A percentile compares a stretch with the other conserved stretches of the same genome.
phyloP scores from a whole-genome alignment of 2,888 invertebrate species.

The Pseudoips prasinana region DNA sequence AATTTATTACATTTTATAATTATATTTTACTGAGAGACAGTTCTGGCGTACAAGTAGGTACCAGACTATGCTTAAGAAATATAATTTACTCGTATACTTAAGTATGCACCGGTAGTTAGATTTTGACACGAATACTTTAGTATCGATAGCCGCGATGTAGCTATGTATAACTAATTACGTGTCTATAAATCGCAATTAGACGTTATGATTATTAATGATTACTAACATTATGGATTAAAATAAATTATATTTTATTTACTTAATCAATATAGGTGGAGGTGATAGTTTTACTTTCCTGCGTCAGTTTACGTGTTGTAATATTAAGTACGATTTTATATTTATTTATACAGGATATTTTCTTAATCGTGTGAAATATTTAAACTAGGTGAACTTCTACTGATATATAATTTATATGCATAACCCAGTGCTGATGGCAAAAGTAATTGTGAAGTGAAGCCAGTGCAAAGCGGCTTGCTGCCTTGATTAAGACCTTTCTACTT shows the following conservation, averaged over 20 bases:
- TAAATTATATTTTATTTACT: conserved; percentile 20
- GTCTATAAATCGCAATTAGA: conserved; percentile 60
- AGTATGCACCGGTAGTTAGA: conserved; percentile 61
- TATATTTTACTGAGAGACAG: conserved; percentile 37
- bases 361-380: no score
- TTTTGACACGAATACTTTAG: conserved; percentile 58
- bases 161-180: conserved; percentile 42
- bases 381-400: no score
- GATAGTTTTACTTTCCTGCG: conserved; percentile 14
- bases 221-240: conserved; percentile 12
- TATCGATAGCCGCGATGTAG: conserved; percentile 41
- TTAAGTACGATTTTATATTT: conserved; percentile 8
- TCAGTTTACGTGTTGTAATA: conserved; percentile 10
- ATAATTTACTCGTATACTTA: conserved; percentile 34
- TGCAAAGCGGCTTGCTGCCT: no score
- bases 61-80: conserved; percentile 26
- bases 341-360: background rate
- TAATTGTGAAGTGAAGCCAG: no score
- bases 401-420: no score
- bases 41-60: conserved; percentile 21
- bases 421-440: no score
- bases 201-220: conserved; percentile 24
- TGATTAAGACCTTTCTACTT: no score
- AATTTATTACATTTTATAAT: conserved; percentile 21
- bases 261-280: conserved; percentile 8